A percentile compares a stretch with the other conserved stretches of the same genome.
Conservation (phyloP, 1,140 invertebrate species). For the Delia radicum region DNA sequence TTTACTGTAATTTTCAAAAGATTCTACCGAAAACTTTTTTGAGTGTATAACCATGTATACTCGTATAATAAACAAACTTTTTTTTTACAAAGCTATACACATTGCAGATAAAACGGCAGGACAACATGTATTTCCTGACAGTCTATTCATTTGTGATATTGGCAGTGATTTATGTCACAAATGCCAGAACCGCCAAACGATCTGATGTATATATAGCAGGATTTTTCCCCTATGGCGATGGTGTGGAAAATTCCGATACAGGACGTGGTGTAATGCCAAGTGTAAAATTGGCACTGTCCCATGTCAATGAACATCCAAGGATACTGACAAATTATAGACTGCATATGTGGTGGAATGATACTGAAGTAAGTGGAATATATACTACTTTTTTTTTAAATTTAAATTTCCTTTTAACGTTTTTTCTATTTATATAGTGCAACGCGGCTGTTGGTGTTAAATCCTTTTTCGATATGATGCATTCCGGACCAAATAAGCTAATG, state of each 20-base stretch:
- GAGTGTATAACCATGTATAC: no score
- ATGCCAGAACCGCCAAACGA: constrained; percentile 43
- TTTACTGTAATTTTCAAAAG: no score
- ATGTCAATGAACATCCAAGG: constrained; percentile 85
- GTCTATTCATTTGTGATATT: not conserved
- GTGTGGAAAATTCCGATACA: constrained; percentile 70
- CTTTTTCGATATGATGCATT: constrained; percentile 98
- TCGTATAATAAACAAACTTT: no score
- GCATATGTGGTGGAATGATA: constrained; percentile 94
- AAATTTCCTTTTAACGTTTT: not conserved
- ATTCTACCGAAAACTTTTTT: no score
- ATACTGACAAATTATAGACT: constrained; percentile 84
- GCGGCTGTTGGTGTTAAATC: constrained; percentile 96
- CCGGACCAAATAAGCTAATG: constrained; percentile 86
- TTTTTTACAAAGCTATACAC: no score
- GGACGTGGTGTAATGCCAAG: constrained; percentile 92
- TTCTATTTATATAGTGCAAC: constrained; percentile 78
- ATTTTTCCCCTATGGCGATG: constrained; percentile 83
- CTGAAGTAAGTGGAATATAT: constrained; percentile 68
- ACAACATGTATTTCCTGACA: not conserved
- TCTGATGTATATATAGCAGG: constrained; percentile 85
- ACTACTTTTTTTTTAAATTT: not conserved
- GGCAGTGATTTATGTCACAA: not conserved
- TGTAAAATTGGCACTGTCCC: constrained; percentile 85
- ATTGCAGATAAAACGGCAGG: not conserved